phyloP scores from a whole-genome alignment of 37 sponge, comb jelly and placozoan species.

The Tethya wilhelma region DNA sequence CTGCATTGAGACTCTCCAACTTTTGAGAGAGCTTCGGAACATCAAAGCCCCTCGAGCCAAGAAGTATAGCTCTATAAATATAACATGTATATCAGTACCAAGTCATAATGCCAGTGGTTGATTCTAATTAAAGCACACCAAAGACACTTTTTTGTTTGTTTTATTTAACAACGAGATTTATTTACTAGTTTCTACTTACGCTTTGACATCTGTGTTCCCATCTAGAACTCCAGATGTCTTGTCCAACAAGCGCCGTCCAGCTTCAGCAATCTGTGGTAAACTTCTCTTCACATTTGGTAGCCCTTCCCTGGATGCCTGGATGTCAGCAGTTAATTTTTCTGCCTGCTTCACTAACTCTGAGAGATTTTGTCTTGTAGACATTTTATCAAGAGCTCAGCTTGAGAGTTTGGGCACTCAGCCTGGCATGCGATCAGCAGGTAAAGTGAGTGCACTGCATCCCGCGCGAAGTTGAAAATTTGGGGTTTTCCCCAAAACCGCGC shows the following conservation, averaged over 20 bases:
- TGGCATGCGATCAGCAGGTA: too few relatives aligned
- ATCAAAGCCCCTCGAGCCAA: slow-evolving; percentile 95
- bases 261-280: slow-evolving; percentile 93
- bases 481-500: too few relatives aligned
- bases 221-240: slow-evolving; percentile 73
- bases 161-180: neutral
- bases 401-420: too few relatives aligned
- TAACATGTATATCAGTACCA: too few relatives aligned
- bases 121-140: slow-evolving; percentile 36
- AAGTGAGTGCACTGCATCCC: too few relatives aligned
- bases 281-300: slow-evolving; percentile 93
- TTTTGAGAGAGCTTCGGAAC: slow-evolving; percentile 87
- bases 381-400: neutral
- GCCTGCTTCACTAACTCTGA: slow-evolving; percentile 89
- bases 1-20: slow-evolving; percentile 88
- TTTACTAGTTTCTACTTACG: slow-evolving; percentile 49
- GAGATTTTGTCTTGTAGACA: slow-evolving; percentile 17
- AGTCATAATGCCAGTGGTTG: neutral
- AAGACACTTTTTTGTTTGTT: neutral
- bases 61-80: slow-evolving; percentile 74
- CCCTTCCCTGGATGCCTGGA: slow-evolving; percentile 64
- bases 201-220: slow-evolving; percentile 84
- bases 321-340: slow-evolving; percentile 85
- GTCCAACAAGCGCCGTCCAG: slow-evolving; percentile 86
- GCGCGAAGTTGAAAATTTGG: too few relatives aligned